Evolutionary conservation across 1,140 invertebrate genomes (phyloP).

Genomic region (Hetaerina americana): DNA sequence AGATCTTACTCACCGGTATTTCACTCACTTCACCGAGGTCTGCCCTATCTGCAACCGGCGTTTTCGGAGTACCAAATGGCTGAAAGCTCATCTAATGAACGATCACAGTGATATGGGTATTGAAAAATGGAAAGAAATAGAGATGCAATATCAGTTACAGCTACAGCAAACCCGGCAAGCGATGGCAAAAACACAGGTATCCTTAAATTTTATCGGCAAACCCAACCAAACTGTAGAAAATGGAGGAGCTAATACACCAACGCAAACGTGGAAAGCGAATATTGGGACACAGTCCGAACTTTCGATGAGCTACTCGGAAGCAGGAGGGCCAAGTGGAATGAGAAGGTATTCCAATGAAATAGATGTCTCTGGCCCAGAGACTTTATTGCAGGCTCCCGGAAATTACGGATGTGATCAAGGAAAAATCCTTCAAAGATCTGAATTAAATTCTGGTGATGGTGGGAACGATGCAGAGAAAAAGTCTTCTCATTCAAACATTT

Average conservation of each 20-base stretch:
- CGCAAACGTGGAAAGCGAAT: conserved; percentile 7
- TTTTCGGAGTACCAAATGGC: conserved; percentile 79
- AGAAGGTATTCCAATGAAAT: conserved; percentile 7
- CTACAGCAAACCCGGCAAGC: conserved; percentile 9
- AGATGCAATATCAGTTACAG: conserved; percentile 16
- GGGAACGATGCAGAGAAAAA: neutral
- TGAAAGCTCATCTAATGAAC: conserved; percentile 74
- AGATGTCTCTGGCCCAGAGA: neutral
- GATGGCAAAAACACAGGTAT: neutral
- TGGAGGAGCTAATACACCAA: conserved; percentile 15
- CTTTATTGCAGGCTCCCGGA: conserved; percentile 9
- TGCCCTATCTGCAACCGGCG: conserved; percentile 77
- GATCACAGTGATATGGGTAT: conserved; percentile 66
- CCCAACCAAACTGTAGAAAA: conserved; percentile 1
- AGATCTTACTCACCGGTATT: conserved; percentile 46
- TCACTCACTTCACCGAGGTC: conserved; percentile 58
- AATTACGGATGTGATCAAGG: conserved; percentile 17
- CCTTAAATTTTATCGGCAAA: neutral
- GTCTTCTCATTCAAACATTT: conserved; percentile 30
- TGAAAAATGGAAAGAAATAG: conserved; percentile 53
- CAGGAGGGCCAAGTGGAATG: neutral
- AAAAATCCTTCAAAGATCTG: neutral
- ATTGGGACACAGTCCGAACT: neutral
- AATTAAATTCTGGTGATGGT: neutral
- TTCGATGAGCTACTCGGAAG: neutral